Evolutionary conservation across 2,797 vertebrate genomes (phyloP).

Genomic region (Eidolon dupreanum): DNA sequence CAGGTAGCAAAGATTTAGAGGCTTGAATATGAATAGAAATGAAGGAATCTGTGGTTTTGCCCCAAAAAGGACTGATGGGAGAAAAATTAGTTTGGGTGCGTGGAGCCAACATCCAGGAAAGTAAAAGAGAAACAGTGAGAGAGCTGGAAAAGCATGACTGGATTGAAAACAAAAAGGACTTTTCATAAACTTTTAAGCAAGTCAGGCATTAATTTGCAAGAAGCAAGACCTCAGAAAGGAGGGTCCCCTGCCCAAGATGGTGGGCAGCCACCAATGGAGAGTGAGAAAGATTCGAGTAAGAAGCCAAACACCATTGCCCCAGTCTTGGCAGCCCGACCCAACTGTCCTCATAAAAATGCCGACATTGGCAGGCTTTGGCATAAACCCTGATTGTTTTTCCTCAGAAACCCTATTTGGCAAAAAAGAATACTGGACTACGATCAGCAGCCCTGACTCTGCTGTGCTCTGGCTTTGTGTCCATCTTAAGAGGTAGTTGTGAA

Average conservation of each 20-base stretch:
- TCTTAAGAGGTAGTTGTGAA: background rate
- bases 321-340: background rate
- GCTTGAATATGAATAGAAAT: background rate
- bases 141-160: background rate
- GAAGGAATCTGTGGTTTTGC: background rate
- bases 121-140: background rate
- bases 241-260: fast-evolving
- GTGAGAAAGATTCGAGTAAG: background rate
- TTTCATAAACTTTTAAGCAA: background rate
- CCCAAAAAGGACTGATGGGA: background rate
- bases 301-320: fast-evolving
- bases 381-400: no score
- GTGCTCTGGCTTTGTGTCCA: background rate
- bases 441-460: background rate
- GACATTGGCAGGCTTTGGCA: background rate
- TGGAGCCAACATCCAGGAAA: background rate
- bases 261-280: background rate
- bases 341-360: background rate
- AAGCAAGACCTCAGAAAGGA: background rate
- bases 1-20: background rate
- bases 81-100: background rate
- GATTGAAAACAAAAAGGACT: background rate
- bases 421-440: background rate
- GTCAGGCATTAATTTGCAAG: background rate
- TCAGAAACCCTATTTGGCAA: background rate